These are phyloP conservation scores for Numenius phaeopus DNA, from an alignment of 2,797 vertebrate species.

Conservation along the genomic window DNA sequence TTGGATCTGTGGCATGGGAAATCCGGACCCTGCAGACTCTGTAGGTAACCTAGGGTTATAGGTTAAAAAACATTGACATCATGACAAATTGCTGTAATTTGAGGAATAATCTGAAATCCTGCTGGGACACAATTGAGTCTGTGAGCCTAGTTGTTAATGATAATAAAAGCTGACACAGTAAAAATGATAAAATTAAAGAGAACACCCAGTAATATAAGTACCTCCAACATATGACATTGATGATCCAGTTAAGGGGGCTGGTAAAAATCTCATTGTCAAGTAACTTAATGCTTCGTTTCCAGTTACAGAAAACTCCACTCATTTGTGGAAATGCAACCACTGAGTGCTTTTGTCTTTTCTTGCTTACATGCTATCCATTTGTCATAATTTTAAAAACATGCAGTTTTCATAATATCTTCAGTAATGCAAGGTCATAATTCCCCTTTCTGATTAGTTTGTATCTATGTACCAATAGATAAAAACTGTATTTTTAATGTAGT, in stretches of 20 bases:
- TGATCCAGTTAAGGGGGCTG: not conserved
- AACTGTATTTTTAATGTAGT: not conserved
- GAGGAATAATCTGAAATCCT: conserved; percentile 67
- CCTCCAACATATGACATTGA: not conserved
- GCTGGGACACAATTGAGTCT: conserved; percentile 49
- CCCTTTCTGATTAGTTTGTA: conserved; percentile 27
- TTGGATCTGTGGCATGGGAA: conserved; percentile 14
- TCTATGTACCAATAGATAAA: conserved; percentile 16
- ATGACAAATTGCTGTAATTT: conserved; percentile 73
- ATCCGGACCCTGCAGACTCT: not conserved
- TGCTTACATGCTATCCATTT: not conserved
- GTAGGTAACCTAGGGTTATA: conserved; percentile 46
- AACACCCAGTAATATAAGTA: conserved; percentile 14
- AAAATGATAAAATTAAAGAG: conserved; percentile 59
- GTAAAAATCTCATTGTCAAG: not conserved
- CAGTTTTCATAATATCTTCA: not conserved
- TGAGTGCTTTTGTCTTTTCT: not conserved
- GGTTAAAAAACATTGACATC: conserved; percentile 65
- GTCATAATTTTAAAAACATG: not conserved
- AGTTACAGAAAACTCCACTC: not conserved
- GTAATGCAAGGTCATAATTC: conserved; percentile 8
- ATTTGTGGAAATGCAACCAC: not conserved
- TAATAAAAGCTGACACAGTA: conserved; percentile 70
- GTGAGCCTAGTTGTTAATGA: conserved; percentile 53
- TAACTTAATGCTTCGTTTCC: not conserved